Evolutionary conservation across 2,797 vertebrate species (phyloP).

Genomic region (Vireo griseus): DNA sequence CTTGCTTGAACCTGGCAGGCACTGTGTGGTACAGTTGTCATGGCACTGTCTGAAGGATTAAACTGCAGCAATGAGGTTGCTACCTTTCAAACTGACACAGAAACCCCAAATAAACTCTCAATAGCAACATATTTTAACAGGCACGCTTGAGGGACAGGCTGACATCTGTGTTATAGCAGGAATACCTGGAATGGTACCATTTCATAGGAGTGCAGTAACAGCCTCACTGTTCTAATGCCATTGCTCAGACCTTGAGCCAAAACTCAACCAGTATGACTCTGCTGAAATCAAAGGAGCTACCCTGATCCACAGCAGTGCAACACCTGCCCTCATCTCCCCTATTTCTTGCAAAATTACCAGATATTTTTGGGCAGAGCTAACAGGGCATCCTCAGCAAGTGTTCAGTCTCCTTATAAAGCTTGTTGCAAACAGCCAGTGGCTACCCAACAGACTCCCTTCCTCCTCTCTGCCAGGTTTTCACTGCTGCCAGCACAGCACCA

Average conservation of each 20-base stretch:
- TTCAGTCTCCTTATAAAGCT: background rate
- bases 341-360: background rate
- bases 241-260: background rate
- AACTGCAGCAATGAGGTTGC: background rate
- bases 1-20: constrained; percentile 73
- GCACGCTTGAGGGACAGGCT: fast-evolving
- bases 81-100: background rate
- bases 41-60: constrained; percentile 6
- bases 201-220: background rate
- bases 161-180: background rate
- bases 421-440: background rate
- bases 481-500: background rate
- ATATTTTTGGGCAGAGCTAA: background rate
- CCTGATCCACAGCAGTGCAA: background rate
- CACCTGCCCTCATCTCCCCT: background rate
- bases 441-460: background rate
- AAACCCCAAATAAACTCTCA: background rate
- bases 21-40: background rate
- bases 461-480: background rate
- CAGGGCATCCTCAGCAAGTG: background rate
- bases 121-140: background rate
- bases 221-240: background rate
- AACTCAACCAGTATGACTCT: background rate
- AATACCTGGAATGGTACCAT: fast-evolving
- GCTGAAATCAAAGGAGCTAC: background rate